Percentiles rank a stretch among this genome's conserved stretches.
These are phyloP conservation scores for Argyresthia goedartella DNA, from an alignment of 2,888 invertebrate species.

Conservation along the genomic window DNA sequence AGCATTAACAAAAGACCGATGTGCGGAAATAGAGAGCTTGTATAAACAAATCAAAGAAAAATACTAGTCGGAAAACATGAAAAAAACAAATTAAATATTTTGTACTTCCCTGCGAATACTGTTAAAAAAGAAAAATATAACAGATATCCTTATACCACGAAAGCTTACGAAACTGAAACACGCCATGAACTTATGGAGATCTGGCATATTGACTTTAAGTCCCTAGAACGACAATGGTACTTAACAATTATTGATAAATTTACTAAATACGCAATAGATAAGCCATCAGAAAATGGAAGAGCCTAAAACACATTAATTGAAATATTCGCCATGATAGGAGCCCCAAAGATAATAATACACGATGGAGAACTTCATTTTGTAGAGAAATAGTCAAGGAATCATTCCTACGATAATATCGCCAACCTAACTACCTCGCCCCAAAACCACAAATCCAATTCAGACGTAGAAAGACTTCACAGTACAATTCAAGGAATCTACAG, in stretches of 20 bases:
- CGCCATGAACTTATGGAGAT: too few species aligned
- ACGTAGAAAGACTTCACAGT: slow-evolving; percentile 13
- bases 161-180: too few species aligned
- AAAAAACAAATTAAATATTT: too few species aligned
- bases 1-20: too few species aligned
- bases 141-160: too few species aligned
- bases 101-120: too few species aligned
- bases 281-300: slow-evolving; percentile 11
- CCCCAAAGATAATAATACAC: slow-evolving; percentile 13
- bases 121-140: too few species aligned
- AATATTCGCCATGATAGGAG: slow-evolving; percentile 12
- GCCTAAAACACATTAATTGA: slow-evolving; percentile 12
- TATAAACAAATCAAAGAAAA: too few species aligned
- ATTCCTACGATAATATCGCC: slow-evolving; percentile 10
- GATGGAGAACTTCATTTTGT: slow-evolving; percentile 13
- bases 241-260: slow-evolving; percentile 14
- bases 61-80: too few species aligned
- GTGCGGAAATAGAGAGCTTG: too few species aligned
- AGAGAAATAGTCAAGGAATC: slow-evolving; percentile 12
- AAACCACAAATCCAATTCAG: slow-evolving; percentile 14
- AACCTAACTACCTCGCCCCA: slow-evolving; percentile 12
- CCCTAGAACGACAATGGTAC: slow-evolving; percentile 14
- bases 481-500: slow-evolving; percentile 10
- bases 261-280: slow-evolving; percentile 12
- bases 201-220: too few species aligned